These are phyloP conservation scores for Ophiothrix spiculata DNA, from an alignment of 35 echinoderm and acorn worm species.

Conservation along the genomic window DNA sequence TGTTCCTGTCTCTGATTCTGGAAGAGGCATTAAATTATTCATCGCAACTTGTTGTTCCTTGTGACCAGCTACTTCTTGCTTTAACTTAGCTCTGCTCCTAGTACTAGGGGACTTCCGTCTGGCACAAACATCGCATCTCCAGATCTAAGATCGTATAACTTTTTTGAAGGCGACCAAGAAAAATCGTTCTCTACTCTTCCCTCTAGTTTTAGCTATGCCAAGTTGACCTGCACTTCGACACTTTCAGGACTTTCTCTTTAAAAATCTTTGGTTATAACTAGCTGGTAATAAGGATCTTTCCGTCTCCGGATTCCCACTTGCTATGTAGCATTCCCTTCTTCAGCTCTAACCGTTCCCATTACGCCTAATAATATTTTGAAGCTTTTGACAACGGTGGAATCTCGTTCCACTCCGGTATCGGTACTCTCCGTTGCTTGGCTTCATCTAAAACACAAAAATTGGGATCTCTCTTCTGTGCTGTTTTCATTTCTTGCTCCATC, in stretches of 20 bases:
- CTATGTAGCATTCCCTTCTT: background rate
- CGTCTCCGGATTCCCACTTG: conserved; percentile 15
- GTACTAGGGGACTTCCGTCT: conserved; percentile 7
- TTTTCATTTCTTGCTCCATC: background rate
- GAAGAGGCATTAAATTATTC: background rate
- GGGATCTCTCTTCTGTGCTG: background rate
- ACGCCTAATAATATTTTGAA: conserved; percentile 12
- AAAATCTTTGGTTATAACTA: conserved; percentile 9
- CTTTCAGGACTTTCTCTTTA: background rate
- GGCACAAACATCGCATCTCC: conserved; percentile 23
- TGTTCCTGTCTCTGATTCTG: background rate
- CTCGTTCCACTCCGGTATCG: background rate
- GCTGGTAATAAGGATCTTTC: conserved; percentile 15
- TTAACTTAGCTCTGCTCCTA: conserved; percentile 22
- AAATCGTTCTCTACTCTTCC: conserved; percentile 1
- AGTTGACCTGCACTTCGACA: conserved; percentile 30
- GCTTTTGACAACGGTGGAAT: background rate
- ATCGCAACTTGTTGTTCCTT: conserved; percentile 32
- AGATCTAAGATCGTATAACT: background rate
- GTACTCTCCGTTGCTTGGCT: background rate
- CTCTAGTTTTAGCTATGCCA: conserved; percentile 34
- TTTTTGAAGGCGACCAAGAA: background rate
- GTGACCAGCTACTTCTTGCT: conserved; percentile 27
- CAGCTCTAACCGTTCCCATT: conserved; percentile 27
- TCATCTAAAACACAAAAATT: background rate